Evolutionary conservation across 2,113 vertebrate species (phyloP), one percentile per base, ranked within the genome.

Genomic region (Nibea albiflora): DNA sequence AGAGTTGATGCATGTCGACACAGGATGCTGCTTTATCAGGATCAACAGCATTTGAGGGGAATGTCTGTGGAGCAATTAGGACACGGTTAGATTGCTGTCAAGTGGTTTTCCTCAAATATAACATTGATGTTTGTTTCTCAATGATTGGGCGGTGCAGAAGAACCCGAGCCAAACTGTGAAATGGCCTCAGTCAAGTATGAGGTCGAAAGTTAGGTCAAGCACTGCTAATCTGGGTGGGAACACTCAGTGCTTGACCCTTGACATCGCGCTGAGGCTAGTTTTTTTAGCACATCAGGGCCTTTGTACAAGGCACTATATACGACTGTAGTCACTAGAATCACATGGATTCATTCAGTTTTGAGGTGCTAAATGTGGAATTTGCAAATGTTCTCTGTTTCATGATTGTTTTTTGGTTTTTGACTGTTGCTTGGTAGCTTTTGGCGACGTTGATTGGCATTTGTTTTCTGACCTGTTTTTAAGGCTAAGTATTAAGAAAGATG

Each of bases 1-100:
- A 4, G 20, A 31, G 42, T 52, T 26, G 82, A 85, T 81, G 84
- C 60, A 78, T 67, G 73, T 83, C 19, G 8, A 69, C 11, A 5
- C 60, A 28, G 44, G 42, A 64, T 4, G 39, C 66, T 19, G 78
- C 57, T 72, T 68, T 26, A 69, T 80, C 4, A 2, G 35, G 49
- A 78, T 81, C 60, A 14, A 73, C 39, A 42, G n/a, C 42, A 35
- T 20, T 60, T 47, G 64, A 31, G 35, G 20, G 42, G 54, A 78
- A 60, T 74, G 68, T 82, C 80, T 64, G 73, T 3, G 56, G 64
- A 47, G 20, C 76, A 77, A 81, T 86, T 79, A 82, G 62, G 54
- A 60, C 66, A 12, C 22, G n/a, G 60, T 68, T 79, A 15, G 20
- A 8, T 35, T 2, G 80, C 76, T 71, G 39, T 69, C 46, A 52